Evolutionary conservation across 2,113 vertebrate species (phyloP).

Genomic region (Antidorcas marsupialis): DNA sequence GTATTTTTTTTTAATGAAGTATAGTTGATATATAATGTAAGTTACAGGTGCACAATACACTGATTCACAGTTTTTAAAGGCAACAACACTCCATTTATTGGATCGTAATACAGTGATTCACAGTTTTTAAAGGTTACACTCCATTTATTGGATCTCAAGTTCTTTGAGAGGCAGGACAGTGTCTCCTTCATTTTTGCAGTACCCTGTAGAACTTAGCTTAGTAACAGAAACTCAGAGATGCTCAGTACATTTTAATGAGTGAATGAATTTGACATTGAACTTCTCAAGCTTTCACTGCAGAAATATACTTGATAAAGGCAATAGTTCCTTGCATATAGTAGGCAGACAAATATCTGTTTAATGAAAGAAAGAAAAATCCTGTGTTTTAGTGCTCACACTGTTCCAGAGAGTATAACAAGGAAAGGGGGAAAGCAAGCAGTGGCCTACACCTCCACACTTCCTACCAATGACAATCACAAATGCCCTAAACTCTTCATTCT

Average conservation of each 20-base stretch:
- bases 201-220: background rate
- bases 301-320: background rate
- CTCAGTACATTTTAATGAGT: background rate
- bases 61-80: background rate
- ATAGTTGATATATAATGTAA: background rate
- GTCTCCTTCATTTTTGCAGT: background rate
- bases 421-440: background rate
- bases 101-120: background rate
- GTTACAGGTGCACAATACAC: background rate
- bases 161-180: background rate
- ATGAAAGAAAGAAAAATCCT: background rate
- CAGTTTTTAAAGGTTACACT: background rate
- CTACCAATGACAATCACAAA: background rate
- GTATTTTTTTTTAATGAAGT: background rate
- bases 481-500: background rate
- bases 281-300: slow-evolving; percentile 14
- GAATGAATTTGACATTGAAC: background rate
- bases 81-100: background rate
- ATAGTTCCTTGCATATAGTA: background rate
- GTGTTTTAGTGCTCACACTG: background rate
- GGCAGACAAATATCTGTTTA: background rate
- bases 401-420: background rate
- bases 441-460: background rate
- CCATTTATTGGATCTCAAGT: background rate
- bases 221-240: background rate